These are phyloP conservation scores for Hippocampus guttulatus DNA, from an alignment of 2,113 vertebrate species.

Conservation along the genomic window DNA sequence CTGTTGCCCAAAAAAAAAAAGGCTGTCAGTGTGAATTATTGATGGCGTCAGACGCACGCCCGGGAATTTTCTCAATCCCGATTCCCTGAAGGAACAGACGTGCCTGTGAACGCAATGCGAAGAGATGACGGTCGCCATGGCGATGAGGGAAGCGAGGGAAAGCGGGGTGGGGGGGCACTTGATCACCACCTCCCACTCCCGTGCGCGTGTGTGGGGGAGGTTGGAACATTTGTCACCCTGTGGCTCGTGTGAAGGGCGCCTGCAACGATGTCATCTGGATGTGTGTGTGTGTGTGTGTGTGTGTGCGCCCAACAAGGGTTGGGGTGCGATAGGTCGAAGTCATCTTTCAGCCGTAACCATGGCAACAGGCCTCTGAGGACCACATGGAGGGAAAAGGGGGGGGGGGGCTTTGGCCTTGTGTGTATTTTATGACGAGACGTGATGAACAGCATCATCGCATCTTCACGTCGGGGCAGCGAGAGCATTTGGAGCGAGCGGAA, in stretches of 20 bases:
- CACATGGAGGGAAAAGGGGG: not conserved
- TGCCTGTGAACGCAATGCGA: not conserved
- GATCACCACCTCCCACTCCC: conserved; percentile 30
- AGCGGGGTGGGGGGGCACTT: conserved; percentile 47
- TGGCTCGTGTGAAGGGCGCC: not conserved
- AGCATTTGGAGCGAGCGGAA: not conserved
- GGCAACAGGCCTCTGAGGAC: conserved; percentile 1
- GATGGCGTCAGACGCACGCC: not conserved
- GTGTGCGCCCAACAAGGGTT: not conserved
- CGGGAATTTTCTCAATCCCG: not conserved
- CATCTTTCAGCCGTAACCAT: not conserved
- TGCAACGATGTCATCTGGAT: not conserved
- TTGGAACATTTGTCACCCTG: not conserved
- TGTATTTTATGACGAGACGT: not conserved
- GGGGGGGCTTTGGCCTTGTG: not conserved
- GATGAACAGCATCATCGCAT: not conserved
- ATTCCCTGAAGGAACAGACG: not conserved
- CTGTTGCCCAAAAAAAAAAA: not conserved
- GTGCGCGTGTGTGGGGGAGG: conserved; percentile 19
- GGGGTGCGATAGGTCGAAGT: not conserved
- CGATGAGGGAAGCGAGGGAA: conserved; percentile 39
- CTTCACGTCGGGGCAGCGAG: not conserved
- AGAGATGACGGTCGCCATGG: conserved; percentile 65
- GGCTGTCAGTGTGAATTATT: conserved; percentile 14
- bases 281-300: not conserved